These are phyloP conservation scores for Cerceris ruficornis DNA, from an alignment of 2,888 invertebrate species.

Conservation along the genomic window DNA sequence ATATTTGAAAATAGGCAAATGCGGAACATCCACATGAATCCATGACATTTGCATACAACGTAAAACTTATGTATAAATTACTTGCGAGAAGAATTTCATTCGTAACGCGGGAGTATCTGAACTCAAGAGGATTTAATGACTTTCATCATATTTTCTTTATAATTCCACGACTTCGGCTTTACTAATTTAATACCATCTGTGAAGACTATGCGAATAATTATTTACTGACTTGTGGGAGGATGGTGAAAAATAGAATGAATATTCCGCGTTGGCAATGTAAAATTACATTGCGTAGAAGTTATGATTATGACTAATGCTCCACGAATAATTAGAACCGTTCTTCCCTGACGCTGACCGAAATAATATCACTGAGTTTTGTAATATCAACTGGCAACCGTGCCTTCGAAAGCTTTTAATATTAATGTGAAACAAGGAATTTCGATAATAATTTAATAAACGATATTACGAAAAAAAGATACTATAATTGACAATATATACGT, in stretches of 20 bases:
- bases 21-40: too few species aligned
- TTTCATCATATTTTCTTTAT: not conserved
- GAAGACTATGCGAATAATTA: conserved; percentile 19
- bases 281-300: conserved; percentile 35
- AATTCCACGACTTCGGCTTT: conserved; percentile 6
- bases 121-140: too few species aligned
- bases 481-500: too few species aligned
- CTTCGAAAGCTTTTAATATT: not conserved
- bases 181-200: conserved; percentile 4
- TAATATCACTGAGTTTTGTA: conserved; percentile 21
- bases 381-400: conserved; percentile 8
- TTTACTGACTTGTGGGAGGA: conserved; percentile 7
- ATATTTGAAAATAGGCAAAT: too few species aligned
- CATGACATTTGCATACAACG: too few species aligned
- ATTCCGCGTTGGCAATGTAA: conserved; percentile 13
- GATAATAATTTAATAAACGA: too few species aligned
- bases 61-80: too few species aligned
- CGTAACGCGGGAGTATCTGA: too few species aligned
- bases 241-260: conserved; percentile 27
- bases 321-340: conserved; percentile 45
- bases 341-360: conserved; percentile 11
- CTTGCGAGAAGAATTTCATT: too few species aligned
- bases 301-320: conserved; percentile 36
- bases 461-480: too few species aligned
- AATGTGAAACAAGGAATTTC: not conserved